phyloP scores from a whole-genome alignment of 2,113 vertebrate species.

The Gymnogyps californianus region DNA sequence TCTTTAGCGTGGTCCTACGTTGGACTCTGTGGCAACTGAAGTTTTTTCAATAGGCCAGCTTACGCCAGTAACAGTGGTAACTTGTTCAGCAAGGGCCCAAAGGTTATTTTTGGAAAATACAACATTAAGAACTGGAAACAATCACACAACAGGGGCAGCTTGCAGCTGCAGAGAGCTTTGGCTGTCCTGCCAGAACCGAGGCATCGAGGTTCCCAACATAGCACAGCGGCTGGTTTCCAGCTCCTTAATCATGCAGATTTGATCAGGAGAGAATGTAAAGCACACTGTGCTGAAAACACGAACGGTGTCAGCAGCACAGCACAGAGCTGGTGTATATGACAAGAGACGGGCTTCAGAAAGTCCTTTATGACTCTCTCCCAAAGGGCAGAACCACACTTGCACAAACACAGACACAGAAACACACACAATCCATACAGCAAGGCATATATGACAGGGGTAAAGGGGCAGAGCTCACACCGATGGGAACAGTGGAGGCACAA shows the following conservation, averaged over 20 bases:
- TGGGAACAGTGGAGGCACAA: not conserved
- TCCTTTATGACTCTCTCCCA: not conserved
- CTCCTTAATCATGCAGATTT: not conserved
- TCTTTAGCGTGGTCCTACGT: not conserved
- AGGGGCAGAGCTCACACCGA: not conserved
- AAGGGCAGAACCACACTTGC: not conserved
- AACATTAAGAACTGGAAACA: not conserved
- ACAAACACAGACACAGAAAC: not conserved
- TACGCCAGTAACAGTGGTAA: not conserved
- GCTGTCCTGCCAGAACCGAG: not conserved
- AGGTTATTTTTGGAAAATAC: not conserved
- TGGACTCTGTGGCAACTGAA: not conserved
- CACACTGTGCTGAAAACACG: not conserved
- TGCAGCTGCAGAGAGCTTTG: not conserved
- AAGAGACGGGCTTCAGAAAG: not conserved
- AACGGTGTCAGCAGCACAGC: not conserved
- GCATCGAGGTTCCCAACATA: not conserved
- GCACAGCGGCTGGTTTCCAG: not conserved
- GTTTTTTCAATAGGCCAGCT: not conserved
- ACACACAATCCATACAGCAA: not conserved
- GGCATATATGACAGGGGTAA: rapidly evolving
- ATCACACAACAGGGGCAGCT: not conserved
- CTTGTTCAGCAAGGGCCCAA: not conserved
- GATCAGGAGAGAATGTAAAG: not conserved
- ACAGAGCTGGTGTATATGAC: not conserved